Conservation (phyloP, 2,888 invertebrate genomes). For the Eupithecia abbreviata region DNA sequence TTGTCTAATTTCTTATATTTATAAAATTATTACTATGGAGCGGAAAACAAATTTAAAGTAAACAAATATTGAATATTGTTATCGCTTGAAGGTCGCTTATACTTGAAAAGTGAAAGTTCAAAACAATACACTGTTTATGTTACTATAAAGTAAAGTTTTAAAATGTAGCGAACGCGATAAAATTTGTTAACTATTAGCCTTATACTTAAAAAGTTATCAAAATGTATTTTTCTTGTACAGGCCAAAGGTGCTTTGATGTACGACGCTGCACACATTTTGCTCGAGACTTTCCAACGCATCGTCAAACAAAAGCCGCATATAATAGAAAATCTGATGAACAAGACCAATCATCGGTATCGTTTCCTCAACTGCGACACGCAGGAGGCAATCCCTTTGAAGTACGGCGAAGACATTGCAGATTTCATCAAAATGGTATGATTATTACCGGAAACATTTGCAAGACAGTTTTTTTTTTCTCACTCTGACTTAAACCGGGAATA, state of each 20-base stretch:
- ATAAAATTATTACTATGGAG: no score
- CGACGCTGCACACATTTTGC: constrained; percentile 94
- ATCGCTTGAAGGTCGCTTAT: no score
- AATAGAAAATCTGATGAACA: constrained; percentile 49
- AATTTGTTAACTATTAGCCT: neutral
- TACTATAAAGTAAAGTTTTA: neutral
- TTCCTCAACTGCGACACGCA: constrained; percentile 19
- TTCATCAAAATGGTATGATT: constrained; percentile 24
- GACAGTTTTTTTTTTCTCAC: neutral
- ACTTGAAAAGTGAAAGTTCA: neutral
- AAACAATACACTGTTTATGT: neutral
- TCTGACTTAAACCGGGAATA: neutral
- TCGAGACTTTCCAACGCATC: constrained; percentile 93
- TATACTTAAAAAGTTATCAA: neutral
- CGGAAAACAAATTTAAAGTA: neutral
- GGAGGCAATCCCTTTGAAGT: constrained; percentile 8
- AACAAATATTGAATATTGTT: no score
- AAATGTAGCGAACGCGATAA: no score
- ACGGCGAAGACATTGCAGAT: constrained; percentile 21
- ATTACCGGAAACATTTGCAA: neutral
- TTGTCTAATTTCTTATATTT: no score
- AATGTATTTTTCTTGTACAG: constrained; percentile 73
- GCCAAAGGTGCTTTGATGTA: constrained; percentile 97
- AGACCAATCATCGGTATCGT: constrained; percentile 17
- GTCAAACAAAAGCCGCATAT: constrained; percentile 91